Conservation (phyloP, 2,113 vertebrate genomes). For the Nothoprocta pentlandii region DNA sequence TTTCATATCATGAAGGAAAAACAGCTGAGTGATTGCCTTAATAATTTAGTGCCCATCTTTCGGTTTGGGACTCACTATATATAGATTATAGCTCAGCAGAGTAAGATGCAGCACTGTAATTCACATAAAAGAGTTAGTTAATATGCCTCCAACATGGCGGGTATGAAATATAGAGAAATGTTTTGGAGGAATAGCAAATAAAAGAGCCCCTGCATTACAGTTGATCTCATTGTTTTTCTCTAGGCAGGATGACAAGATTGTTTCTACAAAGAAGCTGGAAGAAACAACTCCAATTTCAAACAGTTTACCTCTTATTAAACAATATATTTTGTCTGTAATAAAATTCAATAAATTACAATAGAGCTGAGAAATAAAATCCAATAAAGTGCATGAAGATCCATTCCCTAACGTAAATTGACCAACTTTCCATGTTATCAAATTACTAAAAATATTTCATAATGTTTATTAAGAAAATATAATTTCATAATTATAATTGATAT, state of each 20-base stretch:
- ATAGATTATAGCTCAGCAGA: background rate
- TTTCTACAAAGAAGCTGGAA: background rate
- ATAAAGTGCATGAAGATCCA: background rate
- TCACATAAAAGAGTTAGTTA: background rate
- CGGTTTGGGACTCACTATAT: background rate
- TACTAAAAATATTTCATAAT: background rate
- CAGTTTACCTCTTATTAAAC: slow-evolving; percentile 14
- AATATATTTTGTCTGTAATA: slow-evolving; percentile 13
- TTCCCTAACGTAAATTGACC: background rate
- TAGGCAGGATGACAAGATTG: background rate
- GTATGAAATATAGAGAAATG: background rate
- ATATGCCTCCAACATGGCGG: background rate
- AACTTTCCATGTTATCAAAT: background rate
- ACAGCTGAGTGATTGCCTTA: background rate
- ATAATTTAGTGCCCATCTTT: background rate
- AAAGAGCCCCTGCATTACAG: background rate
- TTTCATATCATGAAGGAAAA: background rate
- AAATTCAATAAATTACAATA: background rate
- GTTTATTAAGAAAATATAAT: background rate
- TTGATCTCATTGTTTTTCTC: background rate
- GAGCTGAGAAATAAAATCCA: background rate
- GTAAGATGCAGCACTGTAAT: background rate
- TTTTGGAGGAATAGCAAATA: background rate
- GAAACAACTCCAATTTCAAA: background rate
- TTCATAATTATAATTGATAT: background rate